These are phyloP conservation scores for Lingula anatina DNA, from an alignment of 2,888 invertebrate species.

Conservation along the genomic window DNA sequence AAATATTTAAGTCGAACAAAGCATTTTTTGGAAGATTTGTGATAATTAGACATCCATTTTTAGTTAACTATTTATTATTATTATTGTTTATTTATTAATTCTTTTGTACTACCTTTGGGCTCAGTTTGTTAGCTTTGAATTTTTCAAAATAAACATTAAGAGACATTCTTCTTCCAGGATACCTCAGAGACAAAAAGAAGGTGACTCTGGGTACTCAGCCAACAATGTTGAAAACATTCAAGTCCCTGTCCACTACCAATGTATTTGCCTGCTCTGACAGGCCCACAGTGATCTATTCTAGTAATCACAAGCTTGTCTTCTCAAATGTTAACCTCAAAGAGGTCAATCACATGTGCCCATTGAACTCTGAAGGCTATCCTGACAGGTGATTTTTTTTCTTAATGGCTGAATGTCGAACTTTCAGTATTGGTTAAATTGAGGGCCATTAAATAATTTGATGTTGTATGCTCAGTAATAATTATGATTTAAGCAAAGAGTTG, in stretches of 20 bases:
- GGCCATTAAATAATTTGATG: background rate
- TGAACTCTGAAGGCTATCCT: slow-evolving; percentile 91
- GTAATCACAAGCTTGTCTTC: slow-evolving; percentile 96
- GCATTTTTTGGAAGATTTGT: too few species aligned
- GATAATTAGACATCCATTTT: too few species aligned
- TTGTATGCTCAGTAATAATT: too few species aligned
- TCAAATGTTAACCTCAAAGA: slow-evolving; percentile 78
- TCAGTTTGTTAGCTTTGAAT: too few species aligned
- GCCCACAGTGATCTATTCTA: slow-evolving; percentile 97
- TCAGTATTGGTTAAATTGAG: background rate
- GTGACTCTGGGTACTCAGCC: slow-evolving; percentile 97
- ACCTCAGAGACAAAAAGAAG: slow-evolving; percentile 82
- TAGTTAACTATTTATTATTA: too few species aligned
- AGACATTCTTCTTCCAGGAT: slow-evolving; percentile 61
- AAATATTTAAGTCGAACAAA: too few species aligned
- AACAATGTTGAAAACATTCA: slow-evolving; percentile 82
- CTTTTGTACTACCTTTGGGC: too few species aligned
- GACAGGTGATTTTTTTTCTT: slow-evolving; percentile 63
- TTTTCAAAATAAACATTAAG: too few species aligned
- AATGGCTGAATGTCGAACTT: background rate
- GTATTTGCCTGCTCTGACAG: slow-evolving; percentile 98
- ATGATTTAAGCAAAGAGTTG: too few species aligned
- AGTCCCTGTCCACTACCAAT: slow-evolving; percentile 69
- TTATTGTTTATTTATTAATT: too few species aligned
- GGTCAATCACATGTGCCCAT: slow-evolving; percentile 93